phyloP scores from a whole-genome alignment of 1,140 invertebrate species.

The Uloborus diversus region DNA sequence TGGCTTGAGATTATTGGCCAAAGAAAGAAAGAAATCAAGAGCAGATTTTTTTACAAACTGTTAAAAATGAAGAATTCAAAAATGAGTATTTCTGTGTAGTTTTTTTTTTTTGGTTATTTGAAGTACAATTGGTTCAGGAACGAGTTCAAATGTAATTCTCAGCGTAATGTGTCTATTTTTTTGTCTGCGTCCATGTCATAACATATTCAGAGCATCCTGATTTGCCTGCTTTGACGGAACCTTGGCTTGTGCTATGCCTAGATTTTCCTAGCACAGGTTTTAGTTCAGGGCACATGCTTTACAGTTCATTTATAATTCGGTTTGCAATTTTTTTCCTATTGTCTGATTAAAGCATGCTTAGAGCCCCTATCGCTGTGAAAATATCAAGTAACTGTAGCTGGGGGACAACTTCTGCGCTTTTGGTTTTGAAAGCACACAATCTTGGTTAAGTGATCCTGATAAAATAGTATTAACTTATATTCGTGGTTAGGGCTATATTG shows the following conservation, averaged over 20 bases:
- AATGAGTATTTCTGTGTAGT: slow-evolving; percentile 95
- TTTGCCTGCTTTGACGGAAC: slow-evolving; percentile 32
- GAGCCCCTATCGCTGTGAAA: slow-evolving; percentile 2
- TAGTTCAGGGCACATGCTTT: slow-evolving; percentile 7
- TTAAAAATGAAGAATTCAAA: slow-evolving; percentile 93
- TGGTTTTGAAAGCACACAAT: slow-evolving; percentile 22
- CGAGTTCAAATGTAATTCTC: too few species aligned
- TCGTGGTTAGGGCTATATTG: slow-evolving; percentile 14
- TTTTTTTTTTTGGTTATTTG: background rate
- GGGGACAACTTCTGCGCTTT: background rate
- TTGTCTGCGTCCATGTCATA: slow-evolving; percentile 21
- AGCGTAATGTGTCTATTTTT: slow-evolving; percentile 14
- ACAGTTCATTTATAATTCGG: slow-evolving; percentile 8
- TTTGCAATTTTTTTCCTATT: slow-evolving; percentile 31
- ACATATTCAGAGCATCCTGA: slow-evolving; percentile 30
- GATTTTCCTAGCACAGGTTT: slow-evolving; percentile 29
- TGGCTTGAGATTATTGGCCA: too few species aligned
- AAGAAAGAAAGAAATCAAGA: too few species aligned
- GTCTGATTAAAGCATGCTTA: background rate
- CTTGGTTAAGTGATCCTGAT: slow-evolving; percentile 36
- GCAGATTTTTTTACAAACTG: slow-evolving; percentile 99
- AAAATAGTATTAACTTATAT: slow-evolving; percentile 33
- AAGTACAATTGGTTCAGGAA: too few species aligned
- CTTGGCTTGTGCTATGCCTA: slow-evolving; percentile 17
- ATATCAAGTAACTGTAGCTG: too few species aligned